Evolutionary conservation across 2,113 vertebrate species (phyloP), one percentile per base, ranked within the genome.

Genomic region (Rallus limicola): DNA sequence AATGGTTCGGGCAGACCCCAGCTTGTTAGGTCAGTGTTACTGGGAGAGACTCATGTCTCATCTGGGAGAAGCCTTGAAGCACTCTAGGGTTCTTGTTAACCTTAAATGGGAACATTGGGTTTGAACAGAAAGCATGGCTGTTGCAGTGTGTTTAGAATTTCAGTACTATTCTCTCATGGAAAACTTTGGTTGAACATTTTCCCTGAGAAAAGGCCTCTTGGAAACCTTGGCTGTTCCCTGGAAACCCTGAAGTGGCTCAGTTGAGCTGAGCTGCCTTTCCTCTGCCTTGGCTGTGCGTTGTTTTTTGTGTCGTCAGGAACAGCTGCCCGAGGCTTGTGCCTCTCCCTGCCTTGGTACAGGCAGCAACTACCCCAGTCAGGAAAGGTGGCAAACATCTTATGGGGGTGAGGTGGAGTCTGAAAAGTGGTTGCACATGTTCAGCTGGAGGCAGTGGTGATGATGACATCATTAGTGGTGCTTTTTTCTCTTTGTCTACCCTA

Each of bases 1-100:
- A 89, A 99, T 99, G 99, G 99, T 99, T 88, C 99, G 99, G 13
- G 99, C 99, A 83, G 99, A 99, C 98, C 99, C 99, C 85, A 99
- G 99, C 98, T 98, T 99, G 95, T 96, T 99, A 98, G 99, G 99
- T 99, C 78, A 93, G 98, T 88, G 34, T n/a, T 40, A 10, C 4
- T n/a, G 71, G 40, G 46, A 42, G 58, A 44, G 65, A n/a, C n/a
- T 1, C 17, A 10, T 0, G 0, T 46, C 62, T 59, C 20, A 18
- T 74, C 63, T 75, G 34, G 38, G 21, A 36, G 34, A 24, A 78
- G 19, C n/a, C 28, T 71, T 16, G 26, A 56, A 33, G 36, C 21
- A 72, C 15, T 19, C 9, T 48, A 42, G 36, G 16, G 26, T 62
- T 88, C 16, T 44, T 69, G 28, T 4, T 74, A 79, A 50, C 24